Base-by-base conservation (phyloP, 2,888 invertebrate genomes). In the Ethmia dodecea region DNA sequence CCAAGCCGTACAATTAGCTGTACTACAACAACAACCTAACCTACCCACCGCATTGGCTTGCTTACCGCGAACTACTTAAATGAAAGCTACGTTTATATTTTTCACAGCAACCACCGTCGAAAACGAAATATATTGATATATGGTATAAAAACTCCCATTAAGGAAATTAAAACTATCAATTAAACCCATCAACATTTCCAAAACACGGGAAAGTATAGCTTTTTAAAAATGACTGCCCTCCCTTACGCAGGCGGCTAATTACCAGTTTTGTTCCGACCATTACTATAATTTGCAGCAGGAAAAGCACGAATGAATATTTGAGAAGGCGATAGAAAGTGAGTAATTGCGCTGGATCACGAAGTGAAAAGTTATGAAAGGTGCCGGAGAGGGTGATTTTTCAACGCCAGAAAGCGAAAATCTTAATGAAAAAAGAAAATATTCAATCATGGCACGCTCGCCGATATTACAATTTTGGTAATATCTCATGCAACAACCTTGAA, bases 311-410 rank as follows among this genome's bases (percentile, higher is more conserved):
- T 84, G 86, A 83, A 86, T 83, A 81, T 86, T 84, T 84, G 83
- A 84, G 71, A 78, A 77, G 78, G 80, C 86, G 78, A 83, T 84
- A 79, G 79, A 78, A 76, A 66, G 59, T 84, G 86, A 86, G 72
- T 86, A 81, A 86, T 86, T 73, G 86, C 73, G 52, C 64, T 58
- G 81, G 79, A 84, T 83, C 86, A 86, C 86, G 86, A 84, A 84
- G 81, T 80, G 81, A 84, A 84, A 86, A 81, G 84, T 84, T 84
- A 84, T 84, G 83, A 84, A 84, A 84, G 81, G 81, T 81, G 75
- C 73, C 59, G 71, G 77, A 74, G 67, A 55, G 60, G 71, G 76
- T 54, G 70, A 84, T 84, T 80, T 77, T 77, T 83, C 81, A 84
- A 65, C 70, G 66, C 58, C 63, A 60, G 60, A 63, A 72, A 74